A percentile compares a stretch with the other conserved stretches of the same genome.
Conservation (phyloP, 2,888 invertebrate species). For the Meloe dianella region DNA sequence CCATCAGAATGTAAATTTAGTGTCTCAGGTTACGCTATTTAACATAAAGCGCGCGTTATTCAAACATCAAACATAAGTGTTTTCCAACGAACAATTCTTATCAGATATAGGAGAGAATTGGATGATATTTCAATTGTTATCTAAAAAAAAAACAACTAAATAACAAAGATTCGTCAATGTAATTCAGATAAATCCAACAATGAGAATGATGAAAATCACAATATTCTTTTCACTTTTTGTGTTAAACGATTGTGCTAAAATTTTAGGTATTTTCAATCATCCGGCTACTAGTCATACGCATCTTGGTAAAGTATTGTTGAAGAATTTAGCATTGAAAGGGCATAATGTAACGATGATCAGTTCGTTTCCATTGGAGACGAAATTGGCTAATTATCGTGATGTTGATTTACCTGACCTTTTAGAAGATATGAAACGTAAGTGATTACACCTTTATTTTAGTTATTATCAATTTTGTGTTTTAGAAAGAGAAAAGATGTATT, state of each 20-base stretch:
- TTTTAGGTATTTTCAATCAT: conserved; percentile 40
- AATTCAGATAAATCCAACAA: too few relatives aligned
- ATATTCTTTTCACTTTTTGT: not conserved
- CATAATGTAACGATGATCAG: conserved; percentile 63
- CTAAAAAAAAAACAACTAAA: too few relatives aligned
- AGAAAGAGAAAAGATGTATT: not conserved
- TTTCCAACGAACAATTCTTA: too few relatives aligned
- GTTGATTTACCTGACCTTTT: conserved; percentile 31
- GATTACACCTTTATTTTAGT: not conserved
- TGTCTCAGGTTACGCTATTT: too few relatives aligned
- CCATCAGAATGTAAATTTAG: too few relatives aligned
- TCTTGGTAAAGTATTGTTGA: conserved; percentile 54
- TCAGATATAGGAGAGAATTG: too few relatives aligned
- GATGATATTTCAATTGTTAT: too few relatives aligned
- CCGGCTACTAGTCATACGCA: conserved; percentile 39
- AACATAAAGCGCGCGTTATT: too few relatives aligned
- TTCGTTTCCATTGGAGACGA: conserved; percentile 36
- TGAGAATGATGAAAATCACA: not conserved
- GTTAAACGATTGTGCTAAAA: conserved; percentile 28
- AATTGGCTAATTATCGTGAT: conserved; percentile 36
- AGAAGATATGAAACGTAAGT: conserved; percentile 30
- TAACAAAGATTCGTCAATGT: too few relatives aligned
- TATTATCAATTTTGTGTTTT: not conserved
- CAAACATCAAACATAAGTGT: too few relatives aligned
- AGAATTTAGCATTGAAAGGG: conserved; percentile 61